A percentile compares a stretch with the other conserved stretches of the same genome.
phyloP scores from a whole-genome alignment of 2,888 invertebrate species.

The Scelioninae gen. 2 region DNA sequence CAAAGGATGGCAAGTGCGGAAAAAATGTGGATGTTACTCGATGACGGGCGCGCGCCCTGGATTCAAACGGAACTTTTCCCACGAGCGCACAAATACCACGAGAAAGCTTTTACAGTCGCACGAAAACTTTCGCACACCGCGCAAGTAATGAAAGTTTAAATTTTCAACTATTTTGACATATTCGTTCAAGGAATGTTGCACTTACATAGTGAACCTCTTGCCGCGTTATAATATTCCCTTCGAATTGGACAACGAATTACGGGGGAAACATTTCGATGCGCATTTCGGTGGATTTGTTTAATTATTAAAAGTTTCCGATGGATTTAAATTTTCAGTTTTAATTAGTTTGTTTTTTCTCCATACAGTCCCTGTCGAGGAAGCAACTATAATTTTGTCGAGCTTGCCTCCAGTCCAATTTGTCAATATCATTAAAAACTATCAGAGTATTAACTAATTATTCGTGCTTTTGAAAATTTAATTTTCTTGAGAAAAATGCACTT shows the following conservation, averaged over 20 bases:
- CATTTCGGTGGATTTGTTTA: slow-evolving; percentile 7
- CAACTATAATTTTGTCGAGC: too few species aligned
- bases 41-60: slow-evolving; percentile 35
- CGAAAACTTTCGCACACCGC: slow-evolving; percentile 32
- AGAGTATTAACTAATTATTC: too few species aligned
- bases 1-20: slow-evolving; percentile 21
- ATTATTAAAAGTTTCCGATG: slow-evolving; percentile 24
- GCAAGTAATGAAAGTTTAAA: slow-evolving; percentile 44
- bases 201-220: slow-evolving; percentile 39
- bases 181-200: slow-evolving; percentile 46
- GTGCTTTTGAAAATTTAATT: too few species aligned
- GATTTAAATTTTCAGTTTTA: slow-evolving; percentile 20
- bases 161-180: slow-evolving; percentile 35
- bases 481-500: too few species aligned
- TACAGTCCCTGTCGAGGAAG: too few species aligned
- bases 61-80: slow-evolving; percentile 44
- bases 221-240: slow-evolving; percentile 30
- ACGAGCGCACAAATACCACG: slow-evolving; percentile 49
- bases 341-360: too few species aligned
- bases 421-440: too few species aligned
- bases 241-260: slow-evolving; percentile 9
- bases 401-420: too few species aligned
- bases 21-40: slow-evolving; percentile 28
- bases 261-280: slow-evolving; percentile 1
- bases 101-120: slow-evolving; percentile 44